These are phyloP conservation scores for Halisarca cf. caerulea DNA, from an alignment of 37 sponge, comb jelly and placozoan species.

Conservation along the genomic window DNA sequence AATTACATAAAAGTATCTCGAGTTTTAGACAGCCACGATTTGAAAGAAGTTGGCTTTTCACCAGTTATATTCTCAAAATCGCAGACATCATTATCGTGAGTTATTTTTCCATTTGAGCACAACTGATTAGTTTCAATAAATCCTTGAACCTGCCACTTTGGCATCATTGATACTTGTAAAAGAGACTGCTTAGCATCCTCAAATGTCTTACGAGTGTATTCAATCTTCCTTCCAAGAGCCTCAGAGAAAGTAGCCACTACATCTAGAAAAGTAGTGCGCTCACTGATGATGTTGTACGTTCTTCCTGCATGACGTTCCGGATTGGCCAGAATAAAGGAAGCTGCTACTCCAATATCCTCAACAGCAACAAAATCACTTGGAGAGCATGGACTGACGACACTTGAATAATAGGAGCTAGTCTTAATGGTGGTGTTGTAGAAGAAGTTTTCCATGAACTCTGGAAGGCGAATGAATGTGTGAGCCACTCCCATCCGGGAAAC, in stretches of 20 bases:
- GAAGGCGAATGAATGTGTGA: constrained; percentile 58
- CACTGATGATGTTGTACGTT: constrained; percentile 47
- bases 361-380: constrained; percentile 24
- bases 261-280: constrained; percentile 43
- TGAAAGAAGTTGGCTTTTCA: constrained; percentile 46
- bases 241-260: constrained; percentile 30
- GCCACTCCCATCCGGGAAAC: constrained; percentile 47
- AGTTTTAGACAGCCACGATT: constrained; percentile 32
- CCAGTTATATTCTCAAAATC: constrained; percentile 36
- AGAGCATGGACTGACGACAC: constrained; percentile 40
- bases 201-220: constrained; percentile 36
- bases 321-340: constrained; percentile 48
- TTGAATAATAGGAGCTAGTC: not conserved
- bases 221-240: constrained; percentile 41
- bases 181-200: constrained; percentile 39
- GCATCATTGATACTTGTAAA: not conserved
- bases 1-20: constrained; percentile 19
- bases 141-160: constrained; percentile 55
- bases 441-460: constrained; percentile 52
- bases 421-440: constrained; percentile 37
- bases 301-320: constrained; percentile 24
- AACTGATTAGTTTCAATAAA: constrained; percentile 38
- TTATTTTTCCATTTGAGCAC: constrained; percentile 40
- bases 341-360: constrained; percentile 51
- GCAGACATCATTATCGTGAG: constrained; percentile 8